Percentiles rank a stretch among this genome's conserved stretches.
Evolutionary conservation across 30 jellyfish, hydroid and myxozoan species (phyloP).

Genomic region (Chrysaora quinquecirrha): DNA sequence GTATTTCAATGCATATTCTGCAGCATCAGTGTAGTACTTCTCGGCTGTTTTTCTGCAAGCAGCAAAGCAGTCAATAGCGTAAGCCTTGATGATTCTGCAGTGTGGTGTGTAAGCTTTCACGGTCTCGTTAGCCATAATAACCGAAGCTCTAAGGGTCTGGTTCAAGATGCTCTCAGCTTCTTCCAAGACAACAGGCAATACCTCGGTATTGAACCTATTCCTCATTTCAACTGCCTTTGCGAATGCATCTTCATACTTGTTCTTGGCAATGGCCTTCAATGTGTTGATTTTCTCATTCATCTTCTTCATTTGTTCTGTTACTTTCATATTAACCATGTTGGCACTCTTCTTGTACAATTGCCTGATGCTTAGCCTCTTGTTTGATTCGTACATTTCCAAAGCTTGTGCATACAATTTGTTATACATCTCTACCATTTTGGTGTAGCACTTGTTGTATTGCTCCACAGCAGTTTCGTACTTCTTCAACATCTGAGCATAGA

Average conservation of each 20-base stretch:
- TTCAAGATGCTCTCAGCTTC: constrained; percentile 93
- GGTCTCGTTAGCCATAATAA: constrained; percentile 84
- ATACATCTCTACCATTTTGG: constrained; percentile 33
- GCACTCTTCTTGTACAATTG: constrained; percentile 73
- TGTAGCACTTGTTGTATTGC: constrained; percentile 33
- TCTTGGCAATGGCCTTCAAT: constrained; percentile 53
- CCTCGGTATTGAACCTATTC: constrained; percentile 63
- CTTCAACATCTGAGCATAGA: constrained; percentile 46
- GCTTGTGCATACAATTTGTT: constrained; percentile 32
- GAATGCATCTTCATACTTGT: constrained; percentile 17
- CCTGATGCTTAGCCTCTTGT: constrained; percentile 80
- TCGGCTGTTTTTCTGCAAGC: constrained; percentile 33
- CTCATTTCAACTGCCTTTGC: constrained; percentile 38
- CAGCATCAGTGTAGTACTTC: constrained; percentile 47
- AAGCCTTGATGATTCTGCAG: constrained; percentile 62
- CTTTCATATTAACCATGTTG: constrained; percentile 19
- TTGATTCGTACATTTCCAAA: constrained; percentile 56
- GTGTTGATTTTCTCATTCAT: not conserved
- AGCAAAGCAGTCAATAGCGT: constrained; percentile 41
- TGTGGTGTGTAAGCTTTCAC: constrained; percentile 93
- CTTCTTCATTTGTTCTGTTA: constrained; percentile 24
- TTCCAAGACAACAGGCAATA: constrained; percentile 71
- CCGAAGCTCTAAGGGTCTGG: constrained; percentile 94
- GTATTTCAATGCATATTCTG: constrained; percentile 33
- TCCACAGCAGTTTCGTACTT: constrained; percentile 23